Evolutionary conservation across 2,113 vertebrate genomes (phyloP), one percentile per base, ranked within the genome.

Genomic region (Malaclemys terrapin): DNA sequence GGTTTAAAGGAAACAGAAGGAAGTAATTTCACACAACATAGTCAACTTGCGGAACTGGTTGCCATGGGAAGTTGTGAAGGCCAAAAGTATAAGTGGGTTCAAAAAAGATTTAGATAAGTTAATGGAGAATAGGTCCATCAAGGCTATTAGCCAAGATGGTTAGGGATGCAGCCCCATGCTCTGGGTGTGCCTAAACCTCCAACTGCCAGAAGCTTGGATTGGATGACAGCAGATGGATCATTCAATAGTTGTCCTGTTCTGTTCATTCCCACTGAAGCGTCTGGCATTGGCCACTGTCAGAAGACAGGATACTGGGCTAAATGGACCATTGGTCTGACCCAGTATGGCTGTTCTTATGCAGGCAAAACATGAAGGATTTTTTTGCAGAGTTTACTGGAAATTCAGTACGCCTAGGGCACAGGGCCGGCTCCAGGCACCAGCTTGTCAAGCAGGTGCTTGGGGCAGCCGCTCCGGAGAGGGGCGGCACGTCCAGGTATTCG

Each of bases 361-460:
- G 93, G 45, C 20, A 53, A 56, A 81, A 8, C 35, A 69, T n/a
- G 62, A n/a, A 35, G 2, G 0, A 1, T 13, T 8, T 10, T 10
- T 27, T 45, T 95, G 47, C 8, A 38, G 31, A 72, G 24, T 85
- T 91, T 80, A 93, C n/a, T 95, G 90, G 89, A 94, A 95, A 96
- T 93, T 87, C 84, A 92, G 47, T 85, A 83, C 50, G 29, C 10
- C 42, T 42, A 42, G 42, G 42, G 42, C 42, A 42, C 42, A 42
- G 42, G 42, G 42, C 42, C 42, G 42, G 42, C 42, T 42, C 42
- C 42, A 42, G 42, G 42, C 42, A 42, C 42, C 42, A 42, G 4
- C 42, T 42, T 42, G 42, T 42, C 42, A 42, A 42, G 42, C 42
- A 42, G 42, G 42, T 42, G 42, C 42, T 42, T 42, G 42, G 42